Conservation (phyloP, 2,113 vertebrate genomes). For the Apteryx owenii region DNA sequence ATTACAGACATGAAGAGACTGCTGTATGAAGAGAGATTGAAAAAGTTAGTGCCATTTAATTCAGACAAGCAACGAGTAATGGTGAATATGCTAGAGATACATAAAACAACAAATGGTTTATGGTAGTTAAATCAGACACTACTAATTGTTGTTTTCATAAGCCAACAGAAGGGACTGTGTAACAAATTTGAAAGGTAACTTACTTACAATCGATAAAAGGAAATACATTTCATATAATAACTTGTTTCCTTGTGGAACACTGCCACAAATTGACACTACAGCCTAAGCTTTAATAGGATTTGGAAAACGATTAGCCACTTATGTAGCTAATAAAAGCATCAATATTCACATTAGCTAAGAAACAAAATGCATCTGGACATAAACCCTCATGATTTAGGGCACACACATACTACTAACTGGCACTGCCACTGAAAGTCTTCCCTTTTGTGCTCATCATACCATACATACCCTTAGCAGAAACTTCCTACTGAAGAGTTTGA, state of each 20-base stretch:
- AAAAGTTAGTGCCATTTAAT: constrained; percentile 36
- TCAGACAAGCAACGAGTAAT: constrained; percentile 12
- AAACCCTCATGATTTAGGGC: background rate
- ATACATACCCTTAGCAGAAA: background rate
- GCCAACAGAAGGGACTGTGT: background rate
- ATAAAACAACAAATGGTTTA: background rate
- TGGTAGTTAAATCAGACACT: background rate
- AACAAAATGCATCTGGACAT: background rate
- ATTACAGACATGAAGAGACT: constrained; percentile 67
- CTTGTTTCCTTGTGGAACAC: background rate
- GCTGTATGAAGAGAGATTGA: constrained; percentile 69
- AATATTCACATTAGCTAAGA: background rate
- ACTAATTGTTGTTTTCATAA: background rate
- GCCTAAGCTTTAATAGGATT: background rate
- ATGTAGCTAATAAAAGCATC: background rate
- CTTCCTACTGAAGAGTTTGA: background rate
- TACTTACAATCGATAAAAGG: background rate
- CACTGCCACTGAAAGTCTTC: background rate
- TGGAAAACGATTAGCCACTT: background rate
- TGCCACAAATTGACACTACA: background rate
- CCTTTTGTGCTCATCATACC: background rate
- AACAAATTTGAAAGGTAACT: background rate
- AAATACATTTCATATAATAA: background rate
- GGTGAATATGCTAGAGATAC: background rate
- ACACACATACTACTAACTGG: background rate